Conservation (phyloP, 2,888 invertebrate species). For the Oligia latruncula region DNA sequence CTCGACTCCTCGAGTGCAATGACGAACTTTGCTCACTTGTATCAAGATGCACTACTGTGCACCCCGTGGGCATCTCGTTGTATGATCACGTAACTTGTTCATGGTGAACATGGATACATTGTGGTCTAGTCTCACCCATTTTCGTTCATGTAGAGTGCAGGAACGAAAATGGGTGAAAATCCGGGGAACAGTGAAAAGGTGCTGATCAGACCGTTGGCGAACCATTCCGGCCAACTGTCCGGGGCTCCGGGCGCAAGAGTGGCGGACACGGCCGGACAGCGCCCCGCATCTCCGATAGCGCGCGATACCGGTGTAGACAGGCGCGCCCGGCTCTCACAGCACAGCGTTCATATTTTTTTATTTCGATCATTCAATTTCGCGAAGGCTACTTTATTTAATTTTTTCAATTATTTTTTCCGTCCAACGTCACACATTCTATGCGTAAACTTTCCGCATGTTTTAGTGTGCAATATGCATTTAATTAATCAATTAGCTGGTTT, state of each 20-base stretch:
- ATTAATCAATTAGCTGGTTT: slow-evolving; percentile 5
- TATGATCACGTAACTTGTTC: not conserved
- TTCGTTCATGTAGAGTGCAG: not conserved
- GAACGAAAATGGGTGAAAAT: not conserved
- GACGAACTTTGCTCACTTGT: not conserved
- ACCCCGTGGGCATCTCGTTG: not conserved
- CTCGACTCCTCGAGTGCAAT: not conserved
- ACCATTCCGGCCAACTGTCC: not conserved
- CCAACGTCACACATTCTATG: not conserved
- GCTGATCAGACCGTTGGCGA: not conserved
- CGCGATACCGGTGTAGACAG: slow-evolving; percentile 2
- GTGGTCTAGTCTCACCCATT: not conserved
- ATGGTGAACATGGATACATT: not conserved
- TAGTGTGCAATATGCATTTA: slow-evolving; percentile 22
- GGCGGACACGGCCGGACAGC: not conserved
- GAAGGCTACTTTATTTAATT: slow-evolving; percentile 8
- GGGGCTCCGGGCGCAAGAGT: not conserved
- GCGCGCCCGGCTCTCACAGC: not conserved
- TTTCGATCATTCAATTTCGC: slow-evolving; percentile 24
- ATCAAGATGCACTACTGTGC: not conserved
- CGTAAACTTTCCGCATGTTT: slow-evolving; percentile 14
- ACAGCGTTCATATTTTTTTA: slow-evolving; percentile 16
- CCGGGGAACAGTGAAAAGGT: not conserved
- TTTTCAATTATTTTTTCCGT: slow-evolving; percentile 22
- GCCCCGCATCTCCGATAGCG: slow-evolving; percentile 1